Conservation (phyloP, 1,140 invertebrate genomes). For the Leucophenga varia region DNA sequence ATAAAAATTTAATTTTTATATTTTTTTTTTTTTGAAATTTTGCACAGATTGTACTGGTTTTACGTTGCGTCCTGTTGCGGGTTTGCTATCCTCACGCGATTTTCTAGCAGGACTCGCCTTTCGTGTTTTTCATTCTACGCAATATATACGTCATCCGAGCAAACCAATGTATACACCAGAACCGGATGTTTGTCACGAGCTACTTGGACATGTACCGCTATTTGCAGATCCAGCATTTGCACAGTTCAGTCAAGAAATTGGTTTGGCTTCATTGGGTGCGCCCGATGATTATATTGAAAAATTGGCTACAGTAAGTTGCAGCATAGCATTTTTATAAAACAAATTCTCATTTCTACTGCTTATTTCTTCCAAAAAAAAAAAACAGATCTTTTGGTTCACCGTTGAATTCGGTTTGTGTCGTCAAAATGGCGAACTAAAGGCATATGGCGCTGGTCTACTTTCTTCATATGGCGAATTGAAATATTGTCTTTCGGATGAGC, state of each 20-base stretch:
- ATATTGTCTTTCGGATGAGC: slow-evolving; percentile 86
- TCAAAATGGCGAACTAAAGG: slow-evolving; percentile 88
- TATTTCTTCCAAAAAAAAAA: too few relatives aligned
- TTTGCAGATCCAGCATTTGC: slow-evolving; percentile 97
- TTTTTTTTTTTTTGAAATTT: too few relatives aligned
- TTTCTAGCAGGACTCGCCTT: slow-evolving; percentile 97
- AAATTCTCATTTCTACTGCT: too few relatives aligned
- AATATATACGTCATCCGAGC: slow-evolving; percentile 96
- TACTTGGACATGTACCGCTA: slow-evolving; percentile 94
- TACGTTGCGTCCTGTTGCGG: slow-evolving; percentile 92
- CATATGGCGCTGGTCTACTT: slow-evolving; percentile 93
- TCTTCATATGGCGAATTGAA: slow-evolving; percentile 96
- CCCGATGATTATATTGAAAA: slow-evolving; percentile 97
- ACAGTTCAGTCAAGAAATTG: slow-evolving; percentile 98
- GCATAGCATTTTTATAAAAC: too few relatives aligned
- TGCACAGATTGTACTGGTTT: slow-evolving; percentile 93
- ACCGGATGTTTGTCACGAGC: slow-evolving; percentile 95
- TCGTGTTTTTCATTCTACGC: slow-evolving; percentile 97
- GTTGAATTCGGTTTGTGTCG: slow-evolving; percentile 95
- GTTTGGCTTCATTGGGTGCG: slow-evolving; percentile 90
- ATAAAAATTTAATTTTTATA: background rate
- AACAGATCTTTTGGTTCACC: slow-evolving; percentile 98
- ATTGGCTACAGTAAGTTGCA: slow-evolving; percentile 91
- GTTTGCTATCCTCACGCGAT: slow-evolving; percentile 94
- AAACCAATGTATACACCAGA: slow-evolving; percentile 97